These are phyloP conservation scores for Phrynosoma blainvillii DNA, from an alignment of 2,113 vertebrate genomes.

Conservation along the genomic window DNA sequence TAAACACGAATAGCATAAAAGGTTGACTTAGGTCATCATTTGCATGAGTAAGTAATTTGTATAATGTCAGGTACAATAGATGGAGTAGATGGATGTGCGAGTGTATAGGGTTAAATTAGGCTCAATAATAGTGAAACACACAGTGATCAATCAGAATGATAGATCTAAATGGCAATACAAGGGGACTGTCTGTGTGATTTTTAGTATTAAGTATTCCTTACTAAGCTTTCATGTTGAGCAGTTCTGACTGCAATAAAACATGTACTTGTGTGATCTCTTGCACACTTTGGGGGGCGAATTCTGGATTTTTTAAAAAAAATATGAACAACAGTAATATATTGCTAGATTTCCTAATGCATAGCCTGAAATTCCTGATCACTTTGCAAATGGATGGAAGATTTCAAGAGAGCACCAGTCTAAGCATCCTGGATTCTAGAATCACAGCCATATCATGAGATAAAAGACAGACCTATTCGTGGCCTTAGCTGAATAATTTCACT, in stretches of 20 bases:
- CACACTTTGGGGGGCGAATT: background rate
- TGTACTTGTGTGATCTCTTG: conserved; percentile 38
- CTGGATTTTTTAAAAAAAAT: conserved; percentile 29
- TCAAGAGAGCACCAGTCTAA: background rate
- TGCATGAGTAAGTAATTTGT: conserved; percentile 99
- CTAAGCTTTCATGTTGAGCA: conserved; percentile 69
- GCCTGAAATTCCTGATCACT: background rate
- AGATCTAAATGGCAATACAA: conserved; percentile 96
- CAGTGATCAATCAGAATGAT: conserved; percentile 99
- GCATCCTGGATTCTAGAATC: conserved; percentile 3
- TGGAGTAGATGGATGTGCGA: conserved; percentile 91
- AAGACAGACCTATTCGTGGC: background rate
- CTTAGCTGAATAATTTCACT: background rate
- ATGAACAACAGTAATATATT: background rate
- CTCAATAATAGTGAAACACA: conserved; percentile 96
- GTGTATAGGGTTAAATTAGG: conserved; percentile 97
- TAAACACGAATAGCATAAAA: conserved; percentile 92
- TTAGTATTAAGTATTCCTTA: conserved; percentile 72
- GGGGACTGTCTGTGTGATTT: conserved; percentile 81
- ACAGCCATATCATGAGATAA: background rate
- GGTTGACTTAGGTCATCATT: conserved; percentile 92
- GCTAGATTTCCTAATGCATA: conserved; percentile 5
- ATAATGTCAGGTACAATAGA: conserved; percentile 94
- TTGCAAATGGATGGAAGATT: background rate
- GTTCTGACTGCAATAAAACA: conserved; percentile 57